Evolutionary conservation across 2,113 vertebrate genomes (phyloP).

Genomic region (Piprites chloris): DNA sequence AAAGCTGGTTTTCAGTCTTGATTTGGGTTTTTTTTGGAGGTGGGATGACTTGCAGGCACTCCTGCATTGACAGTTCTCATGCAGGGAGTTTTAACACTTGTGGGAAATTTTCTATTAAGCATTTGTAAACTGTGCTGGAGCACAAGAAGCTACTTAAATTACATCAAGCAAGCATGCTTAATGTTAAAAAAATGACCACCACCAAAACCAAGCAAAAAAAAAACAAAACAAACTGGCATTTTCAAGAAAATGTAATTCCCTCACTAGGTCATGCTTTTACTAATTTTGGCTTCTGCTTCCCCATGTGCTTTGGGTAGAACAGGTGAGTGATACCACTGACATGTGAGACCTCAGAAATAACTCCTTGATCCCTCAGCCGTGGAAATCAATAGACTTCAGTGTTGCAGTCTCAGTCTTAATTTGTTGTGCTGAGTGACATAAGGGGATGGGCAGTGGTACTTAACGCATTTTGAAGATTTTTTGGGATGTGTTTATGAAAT

Average conservation of each 20-base stretch:
- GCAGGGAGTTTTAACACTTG: not conserved
- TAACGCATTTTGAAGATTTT: not conserved
- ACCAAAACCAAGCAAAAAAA: not conserved
- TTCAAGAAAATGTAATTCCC: not conserved
- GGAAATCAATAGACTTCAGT: constrained; percentile 43
- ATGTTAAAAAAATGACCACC: not conserved
- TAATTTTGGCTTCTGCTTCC: not conserved
- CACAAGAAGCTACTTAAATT: not conserved
- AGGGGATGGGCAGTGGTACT: not conserved
- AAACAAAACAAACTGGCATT: not conserved
- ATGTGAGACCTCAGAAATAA: constrained; percentile 25
- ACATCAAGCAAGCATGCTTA: not conserved
- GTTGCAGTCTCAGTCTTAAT: not conserved
- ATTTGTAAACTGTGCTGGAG: not conserved
- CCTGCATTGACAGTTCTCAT: not conserved
- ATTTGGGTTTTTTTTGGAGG: not conserved
- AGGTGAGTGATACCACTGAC: not conserved
- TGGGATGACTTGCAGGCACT: not conserved
- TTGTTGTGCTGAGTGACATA: constrained; percentile 26
- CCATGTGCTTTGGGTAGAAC: not conserved
- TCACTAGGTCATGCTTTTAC: not conserved
- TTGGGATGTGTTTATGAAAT: not conserved
- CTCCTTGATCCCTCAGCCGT: not conserved
- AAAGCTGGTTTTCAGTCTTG: not conserved
- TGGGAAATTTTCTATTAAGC: not conserved